Base-by-base conservation (phyloP, 1,140 invertebrate genomes). In the Antheraea pernyi region DNA sequence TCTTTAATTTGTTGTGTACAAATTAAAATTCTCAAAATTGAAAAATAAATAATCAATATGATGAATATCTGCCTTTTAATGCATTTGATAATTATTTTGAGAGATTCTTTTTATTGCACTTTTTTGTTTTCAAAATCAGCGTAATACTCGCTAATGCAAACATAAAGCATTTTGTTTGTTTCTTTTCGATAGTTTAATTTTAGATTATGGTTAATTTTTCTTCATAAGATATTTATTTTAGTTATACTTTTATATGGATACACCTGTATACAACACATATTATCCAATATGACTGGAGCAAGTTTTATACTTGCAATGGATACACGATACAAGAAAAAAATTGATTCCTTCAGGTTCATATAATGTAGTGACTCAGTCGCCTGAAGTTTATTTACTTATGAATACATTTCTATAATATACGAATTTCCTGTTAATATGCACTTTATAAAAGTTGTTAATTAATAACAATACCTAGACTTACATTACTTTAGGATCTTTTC, bases 181-280 rank as follows among this genome's bases (percentile, higher is more conserved):
- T 74, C 71, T 72, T 78, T 76, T 78, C 73, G 74, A 82, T 82
- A 83, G 76, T 80, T 79, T 84, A 85, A 82, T 80, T 78, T 84
- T 84, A 89, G 85, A 81, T 76, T 90, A 85, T 87, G 82, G 81
- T 88, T 89, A 85, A 85, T 81, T 82, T 88, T 77, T 81, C 84
- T 87, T 86, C 74, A 83, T 91, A 91, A 91, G 89, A 84, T 92
- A 92, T 92, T 92, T 92, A 92, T 92, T 92, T 92, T 92, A 92
- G 90, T 89, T 89, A 81, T 88, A 91, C 82, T 84, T 85, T 87
- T 84, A 82, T 84, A 85, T 88, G 89, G 89, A 92, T 92, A 92
- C 90, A 87, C 76, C 83, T 88, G 90, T 92, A 92, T 92, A 91
- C 90, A 92, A 89, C 73, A 72, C 73, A 72, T 74, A 78, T 81